Evolutionary conservation across 2,888 invertebrate genomes (phyloP).

Genomic region (Elaeidobius kamerunicus): DNA sequence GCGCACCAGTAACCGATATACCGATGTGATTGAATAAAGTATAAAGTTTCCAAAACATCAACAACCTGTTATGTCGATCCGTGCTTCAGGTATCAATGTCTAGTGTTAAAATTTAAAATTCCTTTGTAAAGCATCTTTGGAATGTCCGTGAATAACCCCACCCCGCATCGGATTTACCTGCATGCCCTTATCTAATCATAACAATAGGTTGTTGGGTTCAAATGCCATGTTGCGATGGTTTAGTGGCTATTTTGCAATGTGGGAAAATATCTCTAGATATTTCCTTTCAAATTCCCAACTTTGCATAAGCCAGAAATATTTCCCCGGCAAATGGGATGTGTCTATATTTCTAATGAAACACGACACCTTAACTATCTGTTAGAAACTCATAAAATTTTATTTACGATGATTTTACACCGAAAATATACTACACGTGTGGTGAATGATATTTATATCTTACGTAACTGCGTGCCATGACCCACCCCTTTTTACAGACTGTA

Average conservation of each 20-base stretch:
- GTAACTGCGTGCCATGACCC: too few species aligned
- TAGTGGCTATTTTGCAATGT: neutral
- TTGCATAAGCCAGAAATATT: too few species aligned
- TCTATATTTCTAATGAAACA: too few species aligned
- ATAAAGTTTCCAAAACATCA: neutral
- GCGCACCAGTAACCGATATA: too few species aligned
- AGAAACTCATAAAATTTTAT: too few species aligned
- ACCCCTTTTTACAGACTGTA: too few species aligned
- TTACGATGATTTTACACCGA: too few species aligned
- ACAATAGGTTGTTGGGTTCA: neutral
- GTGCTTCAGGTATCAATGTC: neutral
- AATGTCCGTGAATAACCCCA: neutral
- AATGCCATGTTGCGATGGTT: neutral
- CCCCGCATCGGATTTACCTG: neutral
- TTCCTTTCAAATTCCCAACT: too few species aligned
- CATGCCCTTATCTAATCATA: slow-evolving; percentile 1
- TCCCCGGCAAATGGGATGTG: too few species aligned
- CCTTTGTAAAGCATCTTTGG: neutral
- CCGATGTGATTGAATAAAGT: neutral
- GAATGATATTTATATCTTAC: too few species aligned
- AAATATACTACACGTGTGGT: too few species aligned
- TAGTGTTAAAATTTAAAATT: neutral
- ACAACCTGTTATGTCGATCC: slow-evolving; percentile 6
- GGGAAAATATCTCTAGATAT: neutral
- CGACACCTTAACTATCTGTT: too few species aligned